Conservation (phyloP, 2,113 vertebrate genomes). For the Calyptomena viridis region DNA sequence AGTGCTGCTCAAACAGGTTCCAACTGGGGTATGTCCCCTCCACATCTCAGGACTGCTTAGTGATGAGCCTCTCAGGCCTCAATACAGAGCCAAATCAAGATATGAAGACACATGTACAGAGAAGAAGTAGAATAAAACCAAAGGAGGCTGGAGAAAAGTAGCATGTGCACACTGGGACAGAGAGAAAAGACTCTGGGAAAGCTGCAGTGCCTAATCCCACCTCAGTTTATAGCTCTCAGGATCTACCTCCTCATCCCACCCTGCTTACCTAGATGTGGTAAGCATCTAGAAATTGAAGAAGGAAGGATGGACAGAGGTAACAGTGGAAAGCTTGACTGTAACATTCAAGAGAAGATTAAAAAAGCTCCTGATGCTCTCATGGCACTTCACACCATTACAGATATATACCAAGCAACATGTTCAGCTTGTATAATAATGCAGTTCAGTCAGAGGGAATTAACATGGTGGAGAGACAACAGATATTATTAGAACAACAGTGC, state of each 20-base stretch:
- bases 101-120: fast-evolving
- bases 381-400: not conserved
- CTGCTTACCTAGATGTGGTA: not conserved
- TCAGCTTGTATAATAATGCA: not conserved
- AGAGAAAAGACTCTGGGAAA: not conserved
- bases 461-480: not conserved
- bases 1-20: fast-evolving
- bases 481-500: not conserved
- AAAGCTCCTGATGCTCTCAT: not conserved
- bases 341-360: not conserved
- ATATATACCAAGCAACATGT: not conserved
- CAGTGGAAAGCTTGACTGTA: not conserved
- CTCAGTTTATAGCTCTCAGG: not conserved
- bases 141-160: not conserved
- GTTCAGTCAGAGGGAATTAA: not conserved
- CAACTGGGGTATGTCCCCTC: not conserved
- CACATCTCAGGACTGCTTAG: not conserved
- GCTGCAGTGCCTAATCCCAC: not conserved
- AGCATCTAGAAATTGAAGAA: not conserved
- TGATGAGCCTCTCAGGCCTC: not conserved
- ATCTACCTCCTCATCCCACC: not conserved
- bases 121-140: not conserved
- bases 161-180: not conserved
- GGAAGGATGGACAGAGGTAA: not conserved
- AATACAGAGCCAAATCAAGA: not conserved